These are phyloP conservation scores for Temnothorax longispinosus DNA, from an alignment of 1,140 invertebrate species.

Conservation along the genomic window DNA sequence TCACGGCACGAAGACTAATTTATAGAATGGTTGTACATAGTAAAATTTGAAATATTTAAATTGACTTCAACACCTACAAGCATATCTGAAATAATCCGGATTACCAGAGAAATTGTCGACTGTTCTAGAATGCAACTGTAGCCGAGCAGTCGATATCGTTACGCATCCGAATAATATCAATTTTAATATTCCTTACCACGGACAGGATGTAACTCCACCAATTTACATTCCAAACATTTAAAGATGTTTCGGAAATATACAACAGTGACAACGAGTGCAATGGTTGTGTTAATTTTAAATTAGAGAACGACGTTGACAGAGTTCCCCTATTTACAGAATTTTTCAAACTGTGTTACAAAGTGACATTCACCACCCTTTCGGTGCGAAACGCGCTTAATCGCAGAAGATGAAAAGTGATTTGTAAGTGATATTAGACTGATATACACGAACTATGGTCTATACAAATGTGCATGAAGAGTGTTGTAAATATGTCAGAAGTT, in stretches of 20 bases:
- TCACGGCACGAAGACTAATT: neutral
- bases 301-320: neutral
- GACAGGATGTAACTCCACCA: neutral
- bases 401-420: conserved; percentile 19
- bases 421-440: conserved; percentile 50
- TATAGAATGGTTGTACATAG: conserved; percentile 9
- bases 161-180: conserved; percentile 8
- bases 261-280: conserved; percentile 51
- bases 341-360: conserved; percentile 16
- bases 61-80: conserved; percentile 27
- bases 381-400: neutral
- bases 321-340: neutral
- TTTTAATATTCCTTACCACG: neutral
- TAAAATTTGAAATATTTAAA: conserved; percentile 2
- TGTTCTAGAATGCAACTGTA: neutral
- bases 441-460: conserved; percentile 12
- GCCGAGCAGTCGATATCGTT: neutral
- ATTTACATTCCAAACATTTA: conserved; percentile 36
- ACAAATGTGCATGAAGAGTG: neutral
- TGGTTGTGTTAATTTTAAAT: conserved; percentile 55
- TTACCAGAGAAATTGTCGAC: conserved; percentile 14
- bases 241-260: neutral
- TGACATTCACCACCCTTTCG: conserved; percentile 1
- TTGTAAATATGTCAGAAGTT: conserved; percentile 50
- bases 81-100: conserved; percentile 30